Conservation (phyloP, 1,140 invertebrate species). For the Temnothorax longispinosus region DNA sequence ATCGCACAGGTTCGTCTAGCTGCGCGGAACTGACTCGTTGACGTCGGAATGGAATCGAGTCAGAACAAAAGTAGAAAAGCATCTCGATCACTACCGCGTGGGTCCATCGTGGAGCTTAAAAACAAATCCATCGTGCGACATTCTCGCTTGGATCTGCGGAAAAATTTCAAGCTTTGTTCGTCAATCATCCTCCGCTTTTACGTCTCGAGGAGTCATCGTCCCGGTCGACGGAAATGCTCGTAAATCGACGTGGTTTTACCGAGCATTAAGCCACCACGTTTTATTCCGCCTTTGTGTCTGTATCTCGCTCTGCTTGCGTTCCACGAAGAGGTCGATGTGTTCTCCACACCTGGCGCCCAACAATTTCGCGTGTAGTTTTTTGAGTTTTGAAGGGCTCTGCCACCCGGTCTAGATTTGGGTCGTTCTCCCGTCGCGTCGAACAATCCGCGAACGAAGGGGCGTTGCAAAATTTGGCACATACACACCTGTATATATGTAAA, state of each 20-base stretch:
- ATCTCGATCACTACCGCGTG: neutral
- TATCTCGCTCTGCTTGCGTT: slow-evolving; percentile 61
- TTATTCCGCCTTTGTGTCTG: slow-evolving; percentile 56
- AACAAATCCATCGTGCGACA: slow-evolving; percentile 4
- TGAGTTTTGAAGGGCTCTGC: too few relatives aligned
- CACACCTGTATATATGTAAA: too few relatives aligned
- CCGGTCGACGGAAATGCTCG: slow-evolving; percentile 18
- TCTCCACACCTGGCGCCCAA: too few relatives aligned
- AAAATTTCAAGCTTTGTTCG: slow-evolving; percentile 4
- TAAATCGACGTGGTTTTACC: neutral
- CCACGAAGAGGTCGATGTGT: slow-evolving; percentile 53
- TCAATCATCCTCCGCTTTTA: slow-evolving; percentile 42
- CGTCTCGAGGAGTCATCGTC: slow-evolving; percentile 46
- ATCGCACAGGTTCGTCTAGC: neutral
- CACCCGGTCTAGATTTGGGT: too few relatives aligned
- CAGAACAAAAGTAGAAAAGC: neutral
- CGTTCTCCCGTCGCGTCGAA: too few relatives aligned
- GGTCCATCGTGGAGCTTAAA: neutral
- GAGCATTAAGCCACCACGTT: slow-evolving; percentile 31
- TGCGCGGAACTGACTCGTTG: neutral
- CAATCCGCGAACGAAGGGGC: too few relatives aligned
- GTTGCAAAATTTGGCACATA: too few relatives aligned
- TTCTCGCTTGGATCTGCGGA: neutral
- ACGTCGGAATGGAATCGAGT: neutral
- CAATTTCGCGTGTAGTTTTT: too few relatives aligned